Percentiles rank a stretch among this genome's conserved stretches.
phyloP scores from a whole-genome alignment of 2,113 vertebrate genomes.

The Austrofundulus limnaeus region DNA sequence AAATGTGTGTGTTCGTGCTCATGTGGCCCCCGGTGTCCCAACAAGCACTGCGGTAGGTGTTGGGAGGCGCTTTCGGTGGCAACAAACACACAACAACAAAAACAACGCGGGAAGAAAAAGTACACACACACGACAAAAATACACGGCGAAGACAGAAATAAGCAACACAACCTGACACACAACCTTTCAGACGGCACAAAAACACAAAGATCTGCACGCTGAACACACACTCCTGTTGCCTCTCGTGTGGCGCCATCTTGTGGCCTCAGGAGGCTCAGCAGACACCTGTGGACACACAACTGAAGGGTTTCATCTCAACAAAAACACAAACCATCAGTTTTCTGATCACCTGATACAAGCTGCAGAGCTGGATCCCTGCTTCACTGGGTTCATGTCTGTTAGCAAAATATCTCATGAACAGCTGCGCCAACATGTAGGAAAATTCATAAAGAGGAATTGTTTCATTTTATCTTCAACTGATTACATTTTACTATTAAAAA shows the following conservation, averaged over 20 bases:
- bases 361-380: not conserved
- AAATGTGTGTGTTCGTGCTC: constrained; percentile 72
- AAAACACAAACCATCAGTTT: too few species aligned
- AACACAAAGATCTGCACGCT: constrained; percentile 29
- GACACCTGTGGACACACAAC: too few species aligned
- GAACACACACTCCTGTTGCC: constrained; percentile 15
- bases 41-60: constrained; percentile 73
- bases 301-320: too few species aligned
- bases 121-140: constrained; percentile 29
- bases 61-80: constrained; percentile 57
- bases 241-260: constrained; percentile 64
- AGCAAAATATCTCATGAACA: too few species aligned
- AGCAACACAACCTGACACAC: constrained; percentile 31
- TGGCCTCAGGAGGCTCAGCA: constrained; percentile 4
- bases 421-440: too few species aligned
- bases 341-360: too few species aligned
- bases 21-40: constrained; percentile 71
- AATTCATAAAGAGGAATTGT: too few species aligned
- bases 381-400: too few species aligned
- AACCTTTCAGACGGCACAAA: constrained; percentile 35
- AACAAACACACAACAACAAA: constrained; percentile 44
- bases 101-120: constrained; percentile 13
- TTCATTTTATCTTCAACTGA: too few species aligned
- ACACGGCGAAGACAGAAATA: constrained; percentile 46
- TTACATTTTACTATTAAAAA: too few species aligned